Evolutionary conservation across 2,888 invertebrate genomes (phyloP).

Genomic region (Cancer borealis): DNA sequence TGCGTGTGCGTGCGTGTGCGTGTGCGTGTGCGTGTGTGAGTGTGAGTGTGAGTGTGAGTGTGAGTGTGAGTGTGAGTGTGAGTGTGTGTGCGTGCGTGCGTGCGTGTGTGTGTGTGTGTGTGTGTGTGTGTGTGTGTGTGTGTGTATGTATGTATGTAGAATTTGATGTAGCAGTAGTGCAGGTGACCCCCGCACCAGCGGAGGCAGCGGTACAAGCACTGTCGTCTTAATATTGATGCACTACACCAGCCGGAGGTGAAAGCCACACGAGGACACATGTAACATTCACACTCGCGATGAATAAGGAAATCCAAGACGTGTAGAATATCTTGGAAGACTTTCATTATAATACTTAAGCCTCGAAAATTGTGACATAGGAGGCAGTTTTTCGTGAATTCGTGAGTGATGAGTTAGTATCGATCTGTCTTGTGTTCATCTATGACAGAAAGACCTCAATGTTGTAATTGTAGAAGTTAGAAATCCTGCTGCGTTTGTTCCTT

Average conservation of each 20-base stretch:
- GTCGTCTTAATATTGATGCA: conserved; percentile 53
- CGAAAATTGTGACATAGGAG: neutral
- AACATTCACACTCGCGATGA: conserved; percentile 40
- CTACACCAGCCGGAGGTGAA: conserved; percentile 29
- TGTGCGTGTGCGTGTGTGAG: too few relatives aligned
- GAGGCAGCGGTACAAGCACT: conserved; percentile 49
- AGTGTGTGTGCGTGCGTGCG: neutral
- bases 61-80: neutral
- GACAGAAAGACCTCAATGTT: neutral
- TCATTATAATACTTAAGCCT: neutral
- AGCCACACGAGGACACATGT: conserved; percentile 4
- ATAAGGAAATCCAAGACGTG: conserved; percentile 46
- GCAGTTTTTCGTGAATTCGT: neutral
- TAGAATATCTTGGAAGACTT: neutral
- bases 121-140: conserved; percentile 39
- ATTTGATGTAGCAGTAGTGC: neutral
- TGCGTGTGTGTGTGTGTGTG: conserved; percentile 21
- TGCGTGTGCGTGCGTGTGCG: too few relatives aligned
- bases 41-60: neutral
- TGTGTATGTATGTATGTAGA: neutral
- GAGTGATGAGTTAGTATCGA: neutral
- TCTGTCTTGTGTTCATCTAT: neutral
- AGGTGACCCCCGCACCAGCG: neutral
- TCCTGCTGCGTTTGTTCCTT: neutral
- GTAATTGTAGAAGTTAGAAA: neutral